Evolutionary conservation across 2,888 invertebrate genomes (phyloP), one percentile per base, ranked within the genome.

Genomic region (Thysanoteuthis rhombus): DNA sequence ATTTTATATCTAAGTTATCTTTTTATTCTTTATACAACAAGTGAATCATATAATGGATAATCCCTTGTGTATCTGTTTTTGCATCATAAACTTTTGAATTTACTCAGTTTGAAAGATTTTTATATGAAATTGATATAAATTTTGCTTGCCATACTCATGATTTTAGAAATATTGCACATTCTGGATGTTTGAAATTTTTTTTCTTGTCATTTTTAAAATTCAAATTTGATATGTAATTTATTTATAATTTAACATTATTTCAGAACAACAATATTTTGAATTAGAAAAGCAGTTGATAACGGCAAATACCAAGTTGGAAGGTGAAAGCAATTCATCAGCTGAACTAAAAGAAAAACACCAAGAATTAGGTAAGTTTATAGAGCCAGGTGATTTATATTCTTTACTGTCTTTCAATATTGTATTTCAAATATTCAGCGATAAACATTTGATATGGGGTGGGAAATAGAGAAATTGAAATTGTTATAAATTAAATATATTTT

Each of bases 261-360:
- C 95, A 97, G 97, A 97, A 93, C 97, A 97, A 96, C 96, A 96
- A 94, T 96, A 96, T 94, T 96, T 96, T 95, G 97, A 97, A 92
- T 94, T 97, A 89, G 97, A 97, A 93, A 96, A 96, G 92, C 96
- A 97, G 94, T 94, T 96, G 90, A 95, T 95, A n/a, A 94, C 93
- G 52, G 95, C 95, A 45, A 96, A 95, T 93, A 95, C 94, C 22
- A 95, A 96, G 93, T 94, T 96, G 40, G 96, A 96, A 94, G 93
- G 95, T 47, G 96, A 96, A 93, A 94, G 94, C 16, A 42, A 94
- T 90, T 91, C 94, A 45, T 95, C 94, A 45, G 92, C 94, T 45
- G 95, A 95, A 36, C 93, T 96, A 2, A 95, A 95, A 91, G 93
- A 94, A 45, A 94, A 95, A 36, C 93, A 95, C 28, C 90, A 94